Evolutionary conservation across 1,140 invertebrate species (phyloP), one percentile per base, ranked within the genome.

Genomic region (Paracyclopina nana): DNA sequence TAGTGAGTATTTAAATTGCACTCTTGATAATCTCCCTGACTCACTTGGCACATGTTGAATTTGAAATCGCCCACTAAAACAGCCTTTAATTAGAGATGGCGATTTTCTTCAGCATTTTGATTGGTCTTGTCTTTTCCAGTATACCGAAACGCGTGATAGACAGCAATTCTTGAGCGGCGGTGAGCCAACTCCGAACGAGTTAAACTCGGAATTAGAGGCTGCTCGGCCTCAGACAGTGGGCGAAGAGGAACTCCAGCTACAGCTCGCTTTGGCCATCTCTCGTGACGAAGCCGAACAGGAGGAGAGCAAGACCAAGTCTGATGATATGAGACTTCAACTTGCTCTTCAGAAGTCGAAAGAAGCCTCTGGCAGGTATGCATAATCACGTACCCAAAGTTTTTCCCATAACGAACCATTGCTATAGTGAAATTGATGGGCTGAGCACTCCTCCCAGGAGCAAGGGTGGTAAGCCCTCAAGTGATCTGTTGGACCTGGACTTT

Each of bases 241-340:
- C 14, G 40, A 42, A 14, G 40, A 42, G 14, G 40, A 42, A 9
- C 20, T 42, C 8, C 40, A 42, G 40, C 40, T 42, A 6, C n/a
- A 42, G 14, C 24, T 42, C 14, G 40, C 40, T 14, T 22, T 42
- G 40, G 40, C 40, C 6, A 42, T 42, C n/a, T 42, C 40, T 18
- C 6, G 40, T 6, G 40, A 22, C n/a, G 40, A 42, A 6, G 40
- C 24, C 8, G 40, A 42, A 18, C n/a, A 42, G 8, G 40, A 42
- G 14, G 40, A 42, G 24, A 6, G 20, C 14, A 22, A 42, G 6
- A 72, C 84, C 42, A 75, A 84, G 54, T 85, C 82, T 57, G 90
- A 96, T 64, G 90, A 92, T 63, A 80, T 96, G 43, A 73, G 90
- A 57, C 70, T 96, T 53, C 85, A 94, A 66, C 72, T 97, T 63